Evolutionary conservation across 2,797 vertebrate species (phyloP), one percentile per base, ranked within the genome.

Genomic region (Amniataba percoides): DNA sequence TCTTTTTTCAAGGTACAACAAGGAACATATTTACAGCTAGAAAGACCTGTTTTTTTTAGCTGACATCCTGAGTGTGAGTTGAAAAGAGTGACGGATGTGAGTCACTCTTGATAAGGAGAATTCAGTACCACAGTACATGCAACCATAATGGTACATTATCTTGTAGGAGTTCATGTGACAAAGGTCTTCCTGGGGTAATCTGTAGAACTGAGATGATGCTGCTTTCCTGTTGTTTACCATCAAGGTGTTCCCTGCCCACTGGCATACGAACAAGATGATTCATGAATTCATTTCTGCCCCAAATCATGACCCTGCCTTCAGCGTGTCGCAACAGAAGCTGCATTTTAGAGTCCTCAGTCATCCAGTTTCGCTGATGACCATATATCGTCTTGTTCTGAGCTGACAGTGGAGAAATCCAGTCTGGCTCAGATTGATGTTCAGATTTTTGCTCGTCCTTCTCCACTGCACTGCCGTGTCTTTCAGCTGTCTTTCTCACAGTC

Each of bases 241-340:
- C 3, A 66, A 58, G 56, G 63, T 56, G 64, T 80, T 76, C 48
- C 46, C 42, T 53, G 13, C 27, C 15, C 23, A 21, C 2, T 3
- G 15, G 56, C n/a, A 10, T 5, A 63, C 9, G 10, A 56, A 75
- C 78, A 66, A 80, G 82, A 82, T 73, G 71, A 70, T 56, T 88
- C 82, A 86, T 71, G 78, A 78, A 60, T 66, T 62, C 1, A 55
- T 74, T 75, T 65, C 55, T 5, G n/a, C 43, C 52, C 25, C 61
- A 18, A 64, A 27, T 43, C 14, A 68, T 55, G 59, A 62, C 60
- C 53, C 23, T 19, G 51, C 71, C 71, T 58, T 53, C 14, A 51
- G 52, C 89, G 11, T 79, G 90, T 71, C 12, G 13, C 42, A 83
- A 87, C 87, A 86, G 42, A 71, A 55, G 23, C 71, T 21, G 39